phyloP scores from a whole-genome alignment of 2,888 invertebrate genomes.

The Beris chalybata region DNA sequence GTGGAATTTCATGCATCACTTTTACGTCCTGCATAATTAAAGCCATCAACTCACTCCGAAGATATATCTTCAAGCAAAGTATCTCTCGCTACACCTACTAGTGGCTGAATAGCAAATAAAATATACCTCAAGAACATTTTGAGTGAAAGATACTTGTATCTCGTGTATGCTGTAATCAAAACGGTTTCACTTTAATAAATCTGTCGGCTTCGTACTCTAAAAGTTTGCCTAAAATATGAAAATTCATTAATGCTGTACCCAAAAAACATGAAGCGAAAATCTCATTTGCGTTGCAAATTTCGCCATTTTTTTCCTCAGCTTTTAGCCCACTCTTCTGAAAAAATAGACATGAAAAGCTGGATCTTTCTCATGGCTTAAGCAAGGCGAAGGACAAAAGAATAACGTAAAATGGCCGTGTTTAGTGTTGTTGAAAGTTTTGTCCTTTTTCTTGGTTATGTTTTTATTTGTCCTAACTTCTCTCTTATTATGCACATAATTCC shows the following conservation, averaged over 20 bases:
- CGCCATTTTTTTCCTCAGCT: background rate
- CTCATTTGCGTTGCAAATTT: conserved; percentile 26
- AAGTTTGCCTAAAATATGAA: conserved; percentile 31
- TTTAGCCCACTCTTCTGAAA: background rate
- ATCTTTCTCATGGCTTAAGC: conserved; percentile 5
- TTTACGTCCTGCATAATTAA: no score
- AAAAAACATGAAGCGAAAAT: conserved; percentile 26
- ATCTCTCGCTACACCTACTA: no score
- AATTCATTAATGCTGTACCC: conserved; percentile 30
- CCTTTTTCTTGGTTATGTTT: conserved; percentile 16
- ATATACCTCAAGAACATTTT: no score
- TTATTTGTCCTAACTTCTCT: conserved; percentile 12
- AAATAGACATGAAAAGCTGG: conserved; percentile 13
- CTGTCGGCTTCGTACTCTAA: conserved; percentile 8
- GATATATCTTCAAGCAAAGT: no score
- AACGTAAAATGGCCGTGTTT: conserved; percentile 17
- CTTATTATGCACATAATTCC: conserved; percentile 24
- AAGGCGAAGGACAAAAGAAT: conserved; percentile 4
- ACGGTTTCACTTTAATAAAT: conserved; percentile 22
- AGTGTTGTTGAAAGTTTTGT: conserved; percentile 9
- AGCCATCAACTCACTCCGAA: no score
- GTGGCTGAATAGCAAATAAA: no score
- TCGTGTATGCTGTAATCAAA: no score
- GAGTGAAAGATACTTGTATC: no score
- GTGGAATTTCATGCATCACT: no score